Evolutionary conservation across 2,888 invertebrate species (phyloP), one percentile per base, ranked within the genome.

Genomic region (Drosophila aldrichi): DNA sequence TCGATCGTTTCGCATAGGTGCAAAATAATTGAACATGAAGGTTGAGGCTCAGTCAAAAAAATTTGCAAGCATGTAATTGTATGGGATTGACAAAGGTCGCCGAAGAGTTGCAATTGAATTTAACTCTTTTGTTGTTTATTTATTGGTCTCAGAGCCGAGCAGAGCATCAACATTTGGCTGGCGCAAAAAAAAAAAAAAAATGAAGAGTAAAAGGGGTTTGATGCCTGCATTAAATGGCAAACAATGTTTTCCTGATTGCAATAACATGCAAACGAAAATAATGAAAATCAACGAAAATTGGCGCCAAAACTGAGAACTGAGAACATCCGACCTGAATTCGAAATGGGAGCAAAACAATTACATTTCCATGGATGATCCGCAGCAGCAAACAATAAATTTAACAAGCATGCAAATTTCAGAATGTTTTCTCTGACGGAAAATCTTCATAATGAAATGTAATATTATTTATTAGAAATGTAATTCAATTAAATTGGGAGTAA

Each of bases 51-150:
- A 70, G 60, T 43, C 70, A 51, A 57, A 64, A 72, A 89, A 92
- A 91, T 91, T 91, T 92, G 92, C 92, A 86, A 92, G 91, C 91
- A 89, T 91, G 91, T 92, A 91, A 91, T 92, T 91, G 91, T 86
- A 77, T 86, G 73, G 77, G 77, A 78, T 66, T 84, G 75, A 79
- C 77, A 77, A 75, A 78, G 74, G 81, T 74, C 69, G 66, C 52
- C 51, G 63, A 70, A 66, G 77, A 77, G 67, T 71, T 74, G 76
- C 82, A 82, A 82, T 82, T 82, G 83, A 89, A 82, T 88, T 85
- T 80, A 85, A 88, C 90, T 85, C 90, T 78, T 78, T 85, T 85
- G 84, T 85, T 85, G 86, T 88, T 89, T 85, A 85, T 85, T 85
- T 89, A 88, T 85, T 85, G 84, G 80, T 77, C 85, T 79, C 85